These are phyloP conservation scores for Acronicta aceris DNA, from an alignment of 2,888 invertebrate species.

Conservation along the genomic window DNA sequence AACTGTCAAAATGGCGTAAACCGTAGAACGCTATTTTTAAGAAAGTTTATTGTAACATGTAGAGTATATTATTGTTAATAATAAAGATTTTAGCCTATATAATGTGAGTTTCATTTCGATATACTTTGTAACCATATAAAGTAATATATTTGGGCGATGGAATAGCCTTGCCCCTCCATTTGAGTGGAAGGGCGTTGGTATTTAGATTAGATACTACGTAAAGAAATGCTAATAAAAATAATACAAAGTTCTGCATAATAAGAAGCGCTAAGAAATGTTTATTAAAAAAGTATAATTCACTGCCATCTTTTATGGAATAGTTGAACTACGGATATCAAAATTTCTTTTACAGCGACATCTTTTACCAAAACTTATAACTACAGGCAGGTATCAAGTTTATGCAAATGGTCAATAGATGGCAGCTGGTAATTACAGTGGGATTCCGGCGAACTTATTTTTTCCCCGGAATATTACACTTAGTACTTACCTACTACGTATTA, in stretches of 20 bases:
- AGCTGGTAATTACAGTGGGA: not conserved
- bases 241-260: too few species aligned
- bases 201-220: too few species aligned
- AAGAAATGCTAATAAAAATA: too few species aligned
- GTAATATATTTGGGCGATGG: not conserved
- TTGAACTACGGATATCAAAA: not conserved
- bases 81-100: constrained; percentile 87
- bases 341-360: not conserved
- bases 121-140: not conserved
- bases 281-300: too few species aligned
- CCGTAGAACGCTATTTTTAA: constrained; percentile 74
- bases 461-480: too few species aligned
- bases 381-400: not conserved
- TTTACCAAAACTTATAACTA: not conserved
- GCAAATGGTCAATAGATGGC: constrained; percentile 8
- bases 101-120: constrained; percentile 57
- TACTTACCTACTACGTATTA: too few species aligned
- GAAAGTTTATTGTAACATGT: constrained; percentile 83
- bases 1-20: constrained; percentile 55
- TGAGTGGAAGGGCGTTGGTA: too few species aligned
- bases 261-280: too few species aligned
- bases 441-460: too few species aligned
- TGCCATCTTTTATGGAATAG: constrained; percentile 4
- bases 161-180: too few species aligned
- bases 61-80: constrained; percentile 89